phyloP scores from a whole-genome alignment of 1,140 invertebrate genomes.

The Lucilia sericata region DNA sequence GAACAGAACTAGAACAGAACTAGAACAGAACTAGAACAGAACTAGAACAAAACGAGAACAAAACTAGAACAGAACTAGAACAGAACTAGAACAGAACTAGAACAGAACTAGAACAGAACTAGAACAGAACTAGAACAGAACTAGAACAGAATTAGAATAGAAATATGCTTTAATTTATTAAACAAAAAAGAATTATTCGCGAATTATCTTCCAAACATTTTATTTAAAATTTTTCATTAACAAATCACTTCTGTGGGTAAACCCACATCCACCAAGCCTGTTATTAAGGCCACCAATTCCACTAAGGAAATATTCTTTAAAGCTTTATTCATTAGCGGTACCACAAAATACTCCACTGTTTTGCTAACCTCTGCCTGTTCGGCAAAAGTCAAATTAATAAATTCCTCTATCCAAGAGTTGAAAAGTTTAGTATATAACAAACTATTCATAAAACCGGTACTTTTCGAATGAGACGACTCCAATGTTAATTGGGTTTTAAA shows the following conservation, averaged over 20 bases:
- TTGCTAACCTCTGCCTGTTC: constrained; percentile 53
- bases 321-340: constrained; percentile 54
- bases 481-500: constrained; percentile 57
- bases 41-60: too few relatives aligned
- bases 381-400: constrained; percentile 51
- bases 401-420: constrained; percentile 57
- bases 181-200: too few relatives aligned
- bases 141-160: too few relatives aligned
- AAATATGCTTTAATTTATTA: too few relatives aligned
- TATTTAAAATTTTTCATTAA: constrained; percentile 45
- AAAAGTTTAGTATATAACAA: constrained; percentile 52
- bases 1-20: too few relatives aligned
- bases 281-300: constrained; percentile 59
- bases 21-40: too few relatives aligned
- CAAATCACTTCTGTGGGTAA: constrained; percentile 60
- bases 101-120: too few relatives aligned
- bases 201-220: too few relatives aligned
- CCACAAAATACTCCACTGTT: constrained; percentile 56
- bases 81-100: too few relatives aligned
- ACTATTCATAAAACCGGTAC: constrained; percentile 56
- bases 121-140: too few relatives aligned
- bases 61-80: too few relatives aligned
- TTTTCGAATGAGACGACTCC: constrained; percentile 53
- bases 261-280: constrained; percentile 55
- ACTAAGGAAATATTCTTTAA: constrained; percentile 59